These are phyloP conservation scores for Sebastes iracundus DNA, from an alignment of 2,797 vertebrate species.

Conservation along the genomic window DNA sequence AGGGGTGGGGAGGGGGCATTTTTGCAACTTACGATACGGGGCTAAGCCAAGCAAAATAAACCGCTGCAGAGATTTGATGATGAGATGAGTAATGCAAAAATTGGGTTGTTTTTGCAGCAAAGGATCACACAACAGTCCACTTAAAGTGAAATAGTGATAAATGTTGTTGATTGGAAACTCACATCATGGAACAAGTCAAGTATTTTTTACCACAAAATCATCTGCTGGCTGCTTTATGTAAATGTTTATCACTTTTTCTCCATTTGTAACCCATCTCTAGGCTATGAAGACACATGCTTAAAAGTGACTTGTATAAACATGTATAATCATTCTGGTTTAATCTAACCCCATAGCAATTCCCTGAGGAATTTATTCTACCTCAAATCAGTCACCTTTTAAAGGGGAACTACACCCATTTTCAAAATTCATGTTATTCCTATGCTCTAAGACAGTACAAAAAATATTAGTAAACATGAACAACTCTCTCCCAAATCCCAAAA, in stretches of 20 bases:
- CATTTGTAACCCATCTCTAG: background rate
- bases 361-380: background rate
- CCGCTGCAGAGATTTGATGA: conserved; percentile 60
- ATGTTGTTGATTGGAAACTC: background rate
- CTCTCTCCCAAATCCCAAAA: no score
- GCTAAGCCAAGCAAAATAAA: conserved; percentile 73
- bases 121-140: conserved; percentile 37
- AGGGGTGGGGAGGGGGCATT: conserved; percentile 40
- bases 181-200: background rate
- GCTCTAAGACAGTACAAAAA: no score
- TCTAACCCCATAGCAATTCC: background rate
- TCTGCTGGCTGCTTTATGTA: conserved; percentile 5
- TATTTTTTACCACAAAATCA: background rate
- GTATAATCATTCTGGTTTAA: background rate
- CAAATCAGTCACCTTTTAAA: background rate
- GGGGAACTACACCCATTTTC: no score
- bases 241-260: background rate
- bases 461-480: no score
- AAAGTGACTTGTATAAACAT: background rate
- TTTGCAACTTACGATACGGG: conserved; percentile 56
- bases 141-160: conserved; percentile 15
- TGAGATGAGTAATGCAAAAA: conserved; percentile 66
- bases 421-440: no score
- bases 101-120: conserved; percentile 47
- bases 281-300: background rate